phyloP scores from a whole-genome alignment of 1,140 invertebrate species.

The Aculops lycopersici region DNA sequence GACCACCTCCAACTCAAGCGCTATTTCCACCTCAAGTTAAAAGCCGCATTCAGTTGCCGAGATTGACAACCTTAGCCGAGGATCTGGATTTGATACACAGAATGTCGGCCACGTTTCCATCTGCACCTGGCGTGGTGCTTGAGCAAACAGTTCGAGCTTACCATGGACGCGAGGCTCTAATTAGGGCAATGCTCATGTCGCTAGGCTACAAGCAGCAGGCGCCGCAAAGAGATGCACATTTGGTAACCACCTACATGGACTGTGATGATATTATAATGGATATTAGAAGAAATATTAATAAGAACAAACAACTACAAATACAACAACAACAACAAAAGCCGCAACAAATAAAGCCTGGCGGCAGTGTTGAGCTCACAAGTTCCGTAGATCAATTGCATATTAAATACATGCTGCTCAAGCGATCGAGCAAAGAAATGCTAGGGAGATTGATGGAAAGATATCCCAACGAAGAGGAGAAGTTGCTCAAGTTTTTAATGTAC shows the following conservation, averaged over 20 bases:
- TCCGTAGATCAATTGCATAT: too few relatives aligned
- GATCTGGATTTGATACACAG: neutral
- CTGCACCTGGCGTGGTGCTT: neutral
- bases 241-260: neutral
- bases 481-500: conserved; percentile 10
- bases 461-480: conserved; percentile 10
- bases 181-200: neutral
- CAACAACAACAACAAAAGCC: too few relatives aligned
- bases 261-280: too few relatives aligned
- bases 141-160: neutral
- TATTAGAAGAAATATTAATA: too few relatives aligned
- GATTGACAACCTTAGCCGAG: neutral
- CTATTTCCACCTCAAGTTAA: too few relatives aligned
- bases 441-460: conserved; percentile 11
- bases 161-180: neutral
- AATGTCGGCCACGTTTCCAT: neutral
- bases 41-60: too few relatives aligned
- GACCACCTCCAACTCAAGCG: neutral
- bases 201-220: neutral
- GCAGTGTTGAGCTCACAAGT: too few relatives aligned
- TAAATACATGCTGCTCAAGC: conserved; percentile 3
- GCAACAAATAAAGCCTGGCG: too few relatives aligned
- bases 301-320: too few relatives aligned
- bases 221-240: too few relatives aligned
- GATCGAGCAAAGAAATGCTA: conserved; percentile 10